Evolutionary conservation across 2,113 vertebrate genomes (phyloP).

Genomic region (Eulemur rufifrons): DNA sequence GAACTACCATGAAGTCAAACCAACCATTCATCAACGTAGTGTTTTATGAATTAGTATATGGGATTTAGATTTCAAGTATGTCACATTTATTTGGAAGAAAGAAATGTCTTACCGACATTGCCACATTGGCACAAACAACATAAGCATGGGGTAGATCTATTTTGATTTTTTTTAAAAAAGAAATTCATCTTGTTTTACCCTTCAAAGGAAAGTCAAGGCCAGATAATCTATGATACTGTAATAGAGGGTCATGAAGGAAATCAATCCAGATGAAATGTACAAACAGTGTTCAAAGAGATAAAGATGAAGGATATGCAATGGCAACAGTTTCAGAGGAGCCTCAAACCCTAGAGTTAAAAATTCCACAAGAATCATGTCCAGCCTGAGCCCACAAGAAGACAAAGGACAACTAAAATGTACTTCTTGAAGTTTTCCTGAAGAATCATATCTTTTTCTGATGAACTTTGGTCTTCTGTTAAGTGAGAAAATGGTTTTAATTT

Average conservation of each 20-base stretch:
- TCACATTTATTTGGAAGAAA: slow-evolving; percentile 38
- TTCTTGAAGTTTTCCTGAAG: not conserved
- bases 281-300: slow-evolving; percentile 55
- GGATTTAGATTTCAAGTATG: not conserved
- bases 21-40: not conserved
- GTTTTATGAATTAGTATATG: not conserved
- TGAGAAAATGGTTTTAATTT: slow-evolving; percentile 16
- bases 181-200: slow-evolving; percentile 50
- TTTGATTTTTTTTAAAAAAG: slow-evolving; percentile 36
- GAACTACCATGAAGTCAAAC: not conserved
- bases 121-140: not conserved
- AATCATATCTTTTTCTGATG: not conserved
- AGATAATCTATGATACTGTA: slow-evolving; percentile 46
- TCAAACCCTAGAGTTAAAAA: not conserved
- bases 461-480: not conserved
- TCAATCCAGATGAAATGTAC: not conserved
- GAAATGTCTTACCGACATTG: not conserved
- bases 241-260: slow-evolving; percentile 23
- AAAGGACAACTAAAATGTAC: not conserved
- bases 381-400: not conserved
- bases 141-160: slow-evolving; percentile 28
- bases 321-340: slow-evolving; percentile 6
- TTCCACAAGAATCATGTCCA: not conserved
- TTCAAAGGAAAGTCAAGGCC: slow-evolving; percentile 68
- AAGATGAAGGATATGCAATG: slow-evolving; percentile 8